Base-by-base conservation (phyloP, 1,140 invertebrate genomes). In the Gyrodactylus bullatarudis region DNA sequence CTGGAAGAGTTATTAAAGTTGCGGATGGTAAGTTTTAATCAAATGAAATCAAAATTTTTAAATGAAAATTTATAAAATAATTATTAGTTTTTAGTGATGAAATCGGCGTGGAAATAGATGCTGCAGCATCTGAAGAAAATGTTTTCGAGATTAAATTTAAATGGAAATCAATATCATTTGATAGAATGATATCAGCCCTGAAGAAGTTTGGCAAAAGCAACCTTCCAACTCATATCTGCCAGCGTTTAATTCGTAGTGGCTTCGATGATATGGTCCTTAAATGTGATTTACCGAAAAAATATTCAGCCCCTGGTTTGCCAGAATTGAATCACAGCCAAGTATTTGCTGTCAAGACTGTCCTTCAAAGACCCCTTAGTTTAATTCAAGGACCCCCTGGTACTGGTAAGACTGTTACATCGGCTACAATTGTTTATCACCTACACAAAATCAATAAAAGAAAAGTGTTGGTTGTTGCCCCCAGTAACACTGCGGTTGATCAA, bases 141-240 rank as follows among this genome's bases (percentile, higher is more conserved):
- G 87, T 87, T 0, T 99, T 96, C 82, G 89, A 92, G 0, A 89
- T 98, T 19, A 94, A 99, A 81, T 99, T 97, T 82, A 95, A 98
- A 23, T 99, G 94, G 95, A 99, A 99, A 79, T 92, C 91, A 74
- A 98, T 93, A 0, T 92, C 89, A 68, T 99, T 99, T 81, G 92
- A 98, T 76, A 90, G 92, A 76, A 98, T 99, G 94, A 89, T 94
- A 77, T 84, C 88, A 23, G 91, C 94, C 0, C 80, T 98, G 23
- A 85, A 88, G 68, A 91, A 90, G 79, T 97, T 99, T 82, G 91
- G 93, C 20, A 88, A 95, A 8, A 92, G 96, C 78, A 91, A 90
- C 0, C 94, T 99, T 0, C 98, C 93, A 0, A 87, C 87, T 0
- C 98, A 93, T 79, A 97, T 99, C 75, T 99, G 98, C 79, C 90